Base-by-base conservation (phyloP, 2,888 invertebrate species). In the Pinctada fucata region DNA sequence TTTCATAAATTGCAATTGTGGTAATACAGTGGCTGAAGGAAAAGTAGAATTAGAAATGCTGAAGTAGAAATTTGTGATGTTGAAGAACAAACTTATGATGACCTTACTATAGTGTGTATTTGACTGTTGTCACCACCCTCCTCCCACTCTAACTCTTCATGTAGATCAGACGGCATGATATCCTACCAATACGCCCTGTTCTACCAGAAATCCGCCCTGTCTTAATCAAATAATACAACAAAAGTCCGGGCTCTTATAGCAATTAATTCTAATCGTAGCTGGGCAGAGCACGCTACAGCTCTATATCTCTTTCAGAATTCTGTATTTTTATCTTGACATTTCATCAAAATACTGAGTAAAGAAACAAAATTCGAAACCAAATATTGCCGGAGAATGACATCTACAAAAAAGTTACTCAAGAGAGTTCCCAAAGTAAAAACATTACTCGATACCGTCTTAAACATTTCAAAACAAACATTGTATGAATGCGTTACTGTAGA, bases 401-500 rank as follows among this genome's bases (percentile, higher is more conserved):
- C 58, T 13, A 58, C 72, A 72, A 72, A 52, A 72, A 16, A 58
- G 69, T 69, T 72, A 72, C 51, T 47, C 58, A 51, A 72, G 16
- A 72, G 45, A 31, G 51, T 72, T 72, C 47, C 52, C 58, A 52
- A 58, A 16, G 66, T 45, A 50, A 66, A 74, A 74, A 74, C 65
- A 74, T 16, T 50, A 66, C 65, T 66, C 66, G 74, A 74, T 50
- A 74, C 66, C 65, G 50, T 5, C 65, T 66, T 63, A 48, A 65
- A 49, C 65, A 66, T 66, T 66, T 66, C 74, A 74, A 49, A 74
- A 51, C 16, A 66, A 48, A 74, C 74, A 74, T 50, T 10, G 65
- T 13, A 13, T 50, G 31, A 47, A 74, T 58, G 45, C 50, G 66
- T 65, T 50, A 31, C 65, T 49, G 10, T 74, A 45, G 74, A 74